Base-by-base conservation (phyloP, 2,888 invertebrate genomes). In the Flexamia atlantica region DNA sequence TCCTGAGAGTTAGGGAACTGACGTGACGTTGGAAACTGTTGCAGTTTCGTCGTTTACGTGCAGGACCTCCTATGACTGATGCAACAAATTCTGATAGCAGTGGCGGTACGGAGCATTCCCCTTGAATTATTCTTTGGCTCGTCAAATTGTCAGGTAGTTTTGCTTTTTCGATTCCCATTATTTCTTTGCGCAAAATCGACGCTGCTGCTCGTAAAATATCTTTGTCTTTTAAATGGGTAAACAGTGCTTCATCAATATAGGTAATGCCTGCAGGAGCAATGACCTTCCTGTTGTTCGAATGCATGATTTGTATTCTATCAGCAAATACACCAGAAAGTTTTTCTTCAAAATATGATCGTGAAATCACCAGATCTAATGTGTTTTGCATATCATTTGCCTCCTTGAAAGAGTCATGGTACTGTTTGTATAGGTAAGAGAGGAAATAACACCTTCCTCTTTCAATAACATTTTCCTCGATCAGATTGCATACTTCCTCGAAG, bases 361-460 rank as follows among this genome's bases (percentile, higher is more conserved):
- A 10, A 57, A 57, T 10, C 5, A 17, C 17, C n/a, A 57, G 57
- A 57, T 5, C 17, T 57, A 7, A 57, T 57, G 17, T 57, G 5
- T 20, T 10, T 5, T 5, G 57, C 5, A 57, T 57, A 10, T 5
- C 17, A 7, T 57, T 57, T 4, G 23, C 5, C 5, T 57, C 7
- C 25, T 68, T 14, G 23, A 68, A 25, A 23, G 30, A 23, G 25
- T 68, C 68, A 28, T 14, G 5, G 14, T 68, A 68, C 28, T 23
- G 9, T 20, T 68, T 28, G 25, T 68, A 28, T 28, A 68, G 25
- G 25, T 68, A 68, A 5, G 25, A 9, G 7, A 68, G 25, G 7
- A 68, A 68, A 9, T 25, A 68, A 17, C 68, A 68, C 7, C 68
- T 17, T 9, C 68, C 68, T 68, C 25, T 68, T 17, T 68, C 25